phyloP scores from a whole-genome alignment of 1,140 invertebrate genomes.

The Phortica variegata region DNA sequence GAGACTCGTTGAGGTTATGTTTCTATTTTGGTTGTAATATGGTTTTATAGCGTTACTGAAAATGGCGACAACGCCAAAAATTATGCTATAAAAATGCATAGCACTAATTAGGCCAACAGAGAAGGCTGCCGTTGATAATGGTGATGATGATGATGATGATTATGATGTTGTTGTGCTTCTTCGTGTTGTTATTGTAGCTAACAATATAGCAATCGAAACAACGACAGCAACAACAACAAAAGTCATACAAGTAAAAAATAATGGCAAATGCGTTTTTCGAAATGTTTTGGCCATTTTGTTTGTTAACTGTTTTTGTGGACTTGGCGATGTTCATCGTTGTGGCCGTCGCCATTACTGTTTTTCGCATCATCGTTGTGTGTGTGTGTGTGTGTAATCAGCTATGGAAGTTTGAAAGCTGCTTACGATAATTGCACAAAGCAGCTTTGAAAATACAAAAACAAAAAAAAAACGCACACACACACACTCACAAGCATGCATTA shows the following conservation, averaged over 20 bases:
- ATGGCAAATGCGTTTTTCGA: constrained; percentile 27
- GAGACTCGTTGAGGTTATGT: no score
- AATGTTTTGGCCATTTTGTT: constrained; percentile 6
- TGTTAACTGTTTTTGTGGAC: neutral
- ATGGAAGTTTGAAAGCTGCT: constrained; percentile 51
- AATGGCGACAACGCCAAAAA: constrained; percentile 47
- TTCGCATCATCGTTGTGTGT: neutral
- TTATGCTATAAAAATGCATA: constrained; percentile 52
- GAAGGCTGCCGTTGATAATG: constrained; percentile 16
- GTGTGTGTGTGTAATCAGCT: constrained; percentile 50
- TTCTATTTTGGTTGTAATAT: constrained; percentile 29
- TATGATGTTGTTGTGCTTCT: no score
- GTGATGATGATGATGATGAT: no score
- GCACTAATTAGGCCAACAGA: constrained; percentile 51
- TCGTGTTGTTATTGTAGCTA: no score
- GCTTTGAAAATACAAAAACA: no score
- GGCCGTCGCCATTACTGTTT: neutral
- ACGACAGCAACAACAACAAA: constrained; percentile 4
- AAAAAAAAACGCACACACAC: no score
- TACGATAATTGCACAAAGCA: constrained; percentile 51
- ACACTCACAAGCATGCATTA: no score
- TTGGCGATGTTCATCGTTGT: constrained; percentile 2
- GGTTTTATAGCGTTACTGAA: constrained; percentile 35
- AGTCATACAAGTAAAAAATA: no score
- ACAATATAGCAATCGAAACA: neutral